phyloP scores from a whole-genome alignment of 1,140 invertebrate genomes.

The Micrasema minimum region DNA sequence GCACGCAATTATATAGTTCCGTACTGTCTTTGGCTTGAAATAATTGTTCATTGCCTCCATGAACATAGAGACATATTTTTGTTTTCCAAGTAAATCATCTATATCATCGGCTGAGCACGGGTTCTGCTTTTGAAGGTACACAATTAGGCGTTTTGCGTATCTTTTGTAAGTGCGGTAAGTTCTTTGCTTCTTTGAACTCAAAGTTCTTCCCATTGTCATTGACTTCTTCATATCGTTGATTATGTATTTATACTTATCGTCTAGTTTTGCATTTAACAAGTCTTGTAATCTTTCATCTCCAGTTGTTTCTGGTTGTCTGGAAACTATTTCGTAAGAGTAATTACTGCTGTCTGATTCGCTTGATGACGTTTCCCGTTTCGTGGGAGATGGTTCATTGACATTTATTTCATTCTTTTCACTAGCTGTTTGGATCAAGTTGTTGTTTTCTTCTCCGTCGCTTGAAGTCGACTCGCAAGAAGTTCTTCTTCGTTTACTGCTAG shows the following conservation, averaged over 20 bases:
- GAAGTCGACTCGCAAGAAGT: constrained; percentile 47
- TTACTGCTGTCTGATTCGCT: constrained; percentile 55
- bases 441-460: constrained; percentile 56
- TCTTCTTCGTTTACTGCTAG: constrained; percentile 53
- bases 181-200: constrained; percentile 63
- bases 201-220: constrained; percentile 64
- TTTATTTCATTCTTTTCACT: constrained; percentile 54
- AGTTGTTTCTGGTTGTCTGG: constrained; percentile 56
- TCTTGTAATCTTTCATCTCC: constrained; percentile 49
- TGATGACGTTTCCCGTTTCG: constrained; percentile 48
- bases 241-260: constrained; percentile 62
- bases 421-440: constrained; percentile 50
- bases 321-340: constrained; percentile 54
- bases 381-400: constrained; percentile 37
- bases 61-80: constrained; percentile 64
- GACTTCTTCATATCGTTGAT: constrained; percentile 68
- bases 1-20: constrained; percentile 65
- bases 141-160: constrained; percentile 64
- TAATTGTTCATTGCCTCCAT: constrained; percentile 63
- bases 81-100: constrained; percentile 63
- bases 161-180: constrained; percentile 64
- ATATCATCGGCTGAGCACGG: constrained; percentile 65
- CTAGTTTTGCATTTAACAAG: constrained; percentile 49
- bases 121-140: constrained; percentile 64
- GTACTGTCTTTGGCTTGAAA: constrained; percentile 64